Base-by-base conservation (phyloP, 2,797 vertebrate genomes). In the Enteromius viviparus region DNA sequence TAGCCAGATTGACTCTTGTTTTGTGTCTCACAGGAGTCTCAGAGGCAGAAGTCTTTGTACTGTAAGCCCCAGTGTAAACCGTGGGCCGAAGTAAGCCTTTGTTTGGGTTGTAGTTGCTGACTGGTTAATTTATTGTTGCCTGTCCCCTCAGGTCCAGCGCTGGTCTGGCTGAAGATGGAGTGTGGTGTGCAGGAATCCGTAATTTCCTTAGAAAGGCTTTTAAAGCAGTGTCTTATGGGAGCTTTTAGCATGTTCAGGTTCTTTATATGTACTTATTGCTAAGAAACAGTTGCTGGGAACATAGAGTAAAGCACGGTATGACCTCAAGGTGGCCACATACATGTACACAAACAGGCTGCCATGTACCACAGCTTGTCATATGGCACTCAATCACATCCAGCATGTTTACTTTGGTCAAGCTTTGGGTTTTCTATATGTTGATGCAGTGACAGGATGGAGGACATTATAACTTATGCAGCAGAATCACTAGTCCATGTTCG, bases 341-440 rank as follows among this genome's bases (percentile, higher is more conserved):
- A 74, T 82, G 68, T 79, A 84, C 55, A 71, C 66, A 80, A 81
- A 53, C 81, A 58, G 47, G 34, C 71, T 12, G 49, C 82, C 47
- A 65, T 71, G 34, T 14, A 81, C 81, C 81, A 51, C 87, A 82
- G 49, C 74, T 66, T 82, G 84, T 86, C 81, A 78, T 66, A 42
- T 9, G 58, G 64, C 55, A 81, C 58, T 87, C 71, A 60, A 49
- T 53, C 60, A 84, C 21, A 26, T 68, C 42, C 71, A 64, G 51
- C 23, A 2, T 77, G 78, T 82, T 87, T 78, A 76, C 76, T 70
- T 79, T 85, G 80, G 70, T 87, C 76, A 80, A 82, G 80, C 21
- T 2, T 29, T 71, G 45, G 21, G 76, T 77, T 74, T 58, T 40
- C 80, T 84, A 32, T 79, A 75, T 21, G 58, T 72, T 58, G 62